Conservation (phyloP, 2,888 invertebrate species). For the Mactromeris polynyma region DNA sequence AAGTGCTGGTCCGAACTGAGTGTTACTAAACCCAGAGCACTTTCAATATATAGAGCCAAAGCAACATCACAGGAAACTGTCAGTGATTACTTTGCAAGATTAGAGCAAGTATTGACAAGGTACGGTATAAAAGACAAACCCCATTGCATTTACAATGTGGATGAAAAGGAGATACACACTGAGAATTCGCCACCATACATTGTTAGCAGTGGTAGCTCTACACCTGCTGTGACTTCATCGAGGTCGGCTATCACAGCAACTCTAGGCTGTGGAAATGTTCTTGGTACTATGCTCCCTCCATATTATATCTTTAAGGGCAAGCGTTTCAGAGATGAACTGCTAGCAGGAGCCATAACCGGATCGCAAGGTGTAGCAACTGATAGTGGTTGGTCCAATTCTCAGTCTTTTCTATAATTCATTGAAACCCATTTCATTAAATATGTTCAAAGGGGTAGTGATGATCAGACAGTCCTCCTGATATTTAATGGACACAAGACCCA, state of each 20-base stretch:
- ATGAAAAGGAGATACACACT: conserved; percentile 42
- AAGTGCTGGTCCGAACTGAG: conserved; percentile 30
- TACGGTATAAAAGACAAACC: conserved; percentile 15
- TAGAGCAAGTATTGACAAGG: background rate
- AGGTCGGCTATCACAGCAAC: conserved; percentile 23
- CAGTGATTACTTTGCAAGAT: background rate
- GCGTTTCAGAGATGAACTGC: conserved; percentile 1
- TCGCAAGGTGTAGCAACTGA: conserved; percentile 15
- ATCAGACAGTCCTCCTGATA: background rate
- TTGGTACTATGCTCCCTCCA: background rate
- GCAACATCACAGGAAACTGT: background rate
- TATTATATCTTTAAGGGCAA: conserved; percentile 26
- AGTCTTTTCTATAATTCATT: background rate
- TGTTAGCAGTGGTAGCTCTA: background rate
- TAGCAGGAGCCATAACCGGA: background rate
- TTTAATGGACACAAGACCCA: conserved; percentile 17
- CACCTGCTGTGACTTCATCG: conserved; percentile 18
- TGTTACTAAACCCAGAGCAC: conserved; percentile 17
- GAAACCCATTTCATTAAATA: background rate
- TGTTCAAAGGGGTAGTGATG: background rate
- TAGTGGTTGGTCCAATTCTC: conserved; percentile 22
- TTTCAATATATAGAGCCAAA: conserved; percentile 27
- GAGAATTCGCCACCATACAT: conserved; percentile 3
- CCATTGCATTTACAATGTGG: conserved; percentile 42
- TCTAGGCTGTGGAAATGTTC: conserved; percentile 21